Percentiles rank a stretch among this genome's conserved stretches.
phyloP scores from a whole-genome alignment of 2,888 invertebrate species.

The Leucania comma region DNA sequence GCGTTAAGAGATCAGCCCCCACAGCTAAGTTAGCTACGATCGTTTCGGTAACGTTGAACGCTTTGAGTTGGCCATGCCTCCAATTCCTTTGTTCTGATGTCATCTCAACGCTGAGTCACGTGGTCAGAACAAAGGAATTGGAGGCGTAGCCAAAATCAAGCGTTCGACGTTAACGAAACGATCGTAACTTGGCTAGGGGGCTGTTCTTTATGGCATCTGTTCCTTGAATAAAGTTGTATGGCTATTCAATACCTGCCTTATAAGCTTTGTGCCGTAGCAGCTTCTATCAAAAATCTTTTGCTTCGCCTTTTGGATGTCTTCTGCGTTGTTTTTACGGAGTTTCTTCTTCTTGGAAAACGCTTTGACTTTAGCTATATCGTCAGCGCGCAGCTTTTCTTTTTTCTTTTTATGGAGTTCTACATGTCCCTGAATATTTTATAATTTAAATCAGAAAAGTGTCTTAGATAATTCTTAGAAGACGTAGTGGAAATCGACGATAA shows the following conservation, averaged over 20 bases:
- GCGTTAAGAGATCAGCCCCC: too few relatives aligned
- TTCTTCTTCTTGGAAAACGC: slow-evolving; percentile 58
- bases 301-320: slow-evolving; percentile 71
- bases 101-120: too few relatives aligned
- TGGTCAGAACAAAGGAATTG: too few relatives aligned
- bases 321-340: slow-evolving; percentile 50
- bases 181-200: too few relatives aligned
- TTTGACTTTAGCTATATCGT: slow-evolving; percentile 65
- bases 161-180: too few relatives aligned
- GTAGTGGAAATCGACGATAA: too few relatives aligned
- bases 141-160: too few relatives aligned
- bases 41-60: too few relatives aligned
- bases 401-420: slow-evolving; percentile 63
- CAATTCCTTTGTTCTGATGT: too few relatives aligned
- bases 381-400: slow-evolving; percentile 62
- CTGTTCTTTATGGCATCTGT: too few relatives aligned
- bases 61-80: too few relatives aligned
- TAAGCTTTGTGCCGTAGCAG: slow-evolving; percentile 75
- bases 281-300: slow-evolving; percentile 76
- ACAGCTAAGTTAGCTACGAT: too few relatives aligned
- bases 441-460: background rate
- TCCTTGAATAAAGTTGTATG: slow-evolving; percentile 6
- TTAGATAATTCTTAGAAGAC: background rate
- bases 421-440: slow-evolving; percentile 65
- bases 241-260: slow-evolving; percentile 67